Evolutionary conservation across 2,888 invertebrate species (phyloP), one percentile per base, ranked within the genome.

Genomic region (Crematogaster levior): DNA sequence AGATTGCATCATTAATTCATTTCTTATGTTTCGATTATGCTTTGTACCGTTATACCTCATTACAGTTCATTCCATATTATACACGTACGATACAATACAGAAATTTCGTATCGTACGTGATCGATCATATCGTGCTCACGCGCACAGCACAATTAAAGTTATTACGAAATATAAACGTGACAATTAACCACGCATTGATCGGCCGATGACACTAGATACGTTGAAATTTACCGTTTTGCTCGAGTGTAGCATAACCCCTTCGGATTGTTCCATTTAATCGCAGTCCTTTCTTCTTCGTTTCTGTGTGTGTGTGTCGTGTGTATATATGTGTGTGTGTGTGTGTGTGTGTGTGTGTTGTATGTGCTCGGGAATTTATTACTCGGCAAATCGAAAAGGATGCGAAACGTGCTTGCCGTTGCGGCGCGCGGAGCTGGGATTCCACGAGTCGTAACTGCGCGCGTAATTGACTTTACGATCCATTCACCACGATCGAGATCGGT

Each of bases 401-500:
- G 82, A 82, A 68, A 82, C 72, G 75, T 74, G 51, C 65, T 24
- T 65, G 66, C 37, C 58, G 34, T 30, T 7, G 53, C 24, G 30
- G 53, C 53, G 27, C 21, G 61, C n/a, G 34, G 34, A 56, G 51
- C 53, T 53, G 53, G 51, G 66, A 84, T 63, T 88, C 56, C 66
- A 18, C 27, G 82, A 77, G 70, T 75, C 75, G 81, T 81, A 87
- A 85, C 68, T 63, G 77, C 68, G 56, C 79, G 84, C 58, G 84
- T 84, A 89, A 89, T 89, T 84, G 84, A 83, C 90, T 88, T 90
- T 88, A 85, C 88, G 81, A 89, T 85, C 88, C 80, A 86, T 89
- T 89, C 88, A 70, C 80, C 56, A 63, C 46, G 83, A 84, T 85
- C 89, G 72, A 56, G 84, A 89, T 89, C 82, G 82, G 74, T 83